Percentiles rank a stretch among this genome's conserved stretches.
These are phyloP conservation scores for Rhodeus uyekii DNA, from an alignment of 2,797 vertebrate genomes.

Conservation along the genomic window DNA sequence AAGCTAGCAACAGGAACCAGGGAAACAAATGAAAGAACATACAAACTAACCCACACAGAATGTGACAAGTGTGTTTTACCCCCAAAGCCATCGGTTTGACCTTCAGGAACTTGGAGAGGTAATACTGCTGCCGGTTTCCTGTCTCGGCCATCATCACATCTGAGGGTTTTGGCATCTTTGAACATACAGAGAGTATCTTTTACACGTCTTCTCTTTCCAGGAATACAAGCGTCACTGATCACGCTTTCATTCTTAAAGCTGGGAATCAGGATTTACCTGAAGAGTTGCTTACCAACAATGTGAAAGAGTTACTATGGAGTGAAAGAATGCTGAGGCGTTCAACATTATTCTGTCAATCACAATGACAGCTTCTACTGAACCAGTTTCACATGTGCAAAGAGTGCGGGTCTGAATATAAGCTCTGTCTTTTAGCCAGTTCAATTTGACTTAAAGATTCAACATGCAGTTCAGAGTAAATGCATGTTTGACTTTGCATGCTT, in stretches of 20 bases:
- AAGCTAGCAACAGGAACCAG: not conserved
- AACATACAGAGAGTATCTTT: not conserved
- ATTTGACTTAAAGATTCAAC: too few relatives aligned
- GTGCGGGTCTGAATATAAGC: not conserved
- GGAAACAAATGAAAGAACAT: not conserved
- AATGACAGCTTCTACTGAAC: not conserved
- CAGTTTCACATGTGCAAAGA: not conserved
- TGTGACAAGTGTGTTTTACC: not conserved
- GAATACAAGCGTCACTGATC: not conserved
- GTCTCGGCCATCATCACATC: constrained; percentile 8
- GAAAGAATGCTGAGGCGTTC: not conserved
- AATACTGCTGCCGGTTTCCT: not conserved
- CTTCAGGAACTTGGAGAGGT: not conserved
- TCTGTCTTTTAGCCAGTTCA: not conserved
- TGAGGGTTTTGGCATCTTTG: not conserved
- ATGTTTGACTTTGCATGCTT: not conserved
- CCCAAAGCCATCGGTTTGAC: constrained; percentile 1
- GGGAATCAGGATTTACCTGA: not conserved
- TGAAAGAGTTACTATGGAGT: not conserved
- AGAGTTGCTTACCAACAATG: not conserved
- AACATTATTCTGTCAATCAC: not conserved
- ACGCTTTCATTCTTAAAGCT: not conserved
- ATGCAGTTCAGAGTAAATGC: not conserved
- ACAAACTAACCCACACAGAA: not conserved
- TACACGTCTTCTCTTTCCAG: not conserved